phyloP scores from a whole-genome alignment of 2,113 vertebrate genomes.

The Ceratotherium simum region DNA sequence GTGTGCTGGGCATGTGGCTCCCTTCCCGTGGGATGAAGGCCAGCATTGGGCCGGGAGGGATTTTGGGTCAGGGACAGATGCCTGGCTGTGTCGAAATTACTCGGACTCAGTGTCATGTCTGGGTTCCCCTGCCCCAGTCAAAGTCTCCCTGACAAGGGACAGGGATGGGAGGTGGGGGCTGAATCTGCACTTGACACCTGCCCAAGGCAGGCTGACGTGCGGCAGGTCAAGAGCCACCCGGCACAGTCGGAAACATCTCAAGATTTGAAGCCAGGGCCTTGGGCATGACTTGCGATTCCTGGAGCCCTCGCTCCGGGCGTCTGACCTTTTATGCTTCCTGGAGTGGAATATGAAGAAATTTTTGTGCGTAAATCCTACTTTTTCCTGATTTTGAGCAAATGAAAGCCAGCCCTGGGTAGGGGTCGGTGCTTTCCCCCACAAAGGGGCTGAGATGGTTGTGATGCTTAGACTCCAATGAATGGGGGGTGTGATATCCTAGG shows the following conservation, averaged over 20 bases:
- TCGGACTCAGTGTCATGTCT: fast-evolving
- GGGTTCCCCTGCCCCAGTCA: not conserved
- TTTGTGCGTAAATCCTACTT: not conserved
- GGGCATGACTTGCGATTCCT: not conserved
- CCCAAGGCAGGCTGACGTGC: not conserved
- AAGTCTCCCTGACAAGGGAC: not conserved
- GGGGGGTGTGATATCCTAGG: fast-evolving
- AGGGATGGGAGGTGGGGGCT: not conserved
- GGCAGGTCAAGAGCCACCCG: fast-evolving
- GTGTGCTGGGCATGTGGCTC: not conserved
- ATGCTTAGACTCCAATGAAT: fast-evolving
- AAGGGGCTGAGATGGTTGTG: not conserved
- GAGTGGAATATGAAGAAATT: not conserved
- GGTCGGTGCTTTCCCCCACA: not conserved
- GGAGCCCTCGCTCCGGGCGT: not conserved
- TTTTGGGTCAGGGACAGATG: too few species aligned
- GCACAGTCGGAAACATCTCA: fast-evolving
- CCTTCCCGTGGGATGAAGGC: not conserved
- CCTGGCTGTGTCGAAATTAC: not conserved
- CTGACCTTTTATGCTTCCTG: not conserved
- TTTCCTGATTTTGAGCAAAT: not conserved
- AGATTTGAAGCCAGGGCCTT: not conserved
- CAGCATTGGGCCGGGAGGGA: not conserved
- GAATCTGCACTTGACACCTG: not conserved
- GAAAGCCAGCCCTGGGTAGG: not conserved